phyloP scores from a whole-genome alignment of 2,888 invertebrate genomes.

The Drosophila meridiana region DNA sequence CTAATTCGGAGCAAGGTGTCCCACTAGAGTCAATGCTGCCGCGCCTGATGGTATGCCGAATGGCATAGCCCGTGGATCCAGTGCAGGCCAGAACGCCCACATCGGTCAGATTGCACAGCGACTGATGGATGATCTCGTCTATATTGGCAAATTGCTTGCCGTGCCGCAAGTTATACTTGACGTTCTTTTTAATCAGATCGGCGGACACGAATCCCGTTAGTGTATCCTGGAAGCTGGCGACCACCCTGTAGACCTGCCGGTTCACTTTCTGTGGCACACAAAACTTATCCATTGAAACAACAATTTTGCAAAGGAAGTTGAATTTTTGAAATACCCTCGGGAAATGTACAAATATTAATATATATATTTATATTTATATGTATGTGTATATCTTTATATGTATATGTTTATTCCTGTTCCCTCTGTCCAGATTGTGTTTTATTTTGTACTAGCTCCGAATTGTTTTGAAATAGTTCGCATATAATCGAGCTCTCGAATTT shows the following conservation, averaged over 20 bases:
- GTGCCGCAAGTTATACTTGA: constrained; percentile 53
- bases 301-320: background rate
- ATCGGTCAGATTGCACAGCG: constrained; percentile 51
- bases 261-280: constrained; percentile 63
- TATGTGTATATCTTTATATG: background rate
- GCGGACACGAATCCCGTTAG: constrained; percentile 20
- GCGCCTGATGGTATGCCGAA: background rate
- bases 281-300: constrained; percentile 60
- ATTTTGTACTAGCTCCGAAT: background rate
- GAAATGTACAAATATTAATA: background rate
- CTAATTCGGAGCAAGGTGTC: background rate
- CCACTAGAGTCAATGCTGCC: background rate
- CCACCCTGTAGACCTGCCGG: constrained; percentile 66
- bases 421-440: background rate
- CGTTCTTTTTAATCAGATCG: constrained; percentile 33
- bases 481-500: background rate
- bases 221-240: constrained; percentile 36
- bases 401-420: background rate
- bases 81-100: constrained; percentile 18
- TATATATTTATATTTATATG: background rate
- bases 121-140: constrained; percentile 42
- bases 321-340: background rate
- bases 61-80: background rate
- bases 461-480: background rate
- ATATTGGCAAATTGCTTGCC: constrained; percentile 40